A percentile compares a stretch with the other conserved stretches of the same genome.
These are phyloP conservation scores for Nemotelus nigrinus DNA, from an alignment of 2,888 invertebrate genomes.

Conservation along the genomic window DNA sequence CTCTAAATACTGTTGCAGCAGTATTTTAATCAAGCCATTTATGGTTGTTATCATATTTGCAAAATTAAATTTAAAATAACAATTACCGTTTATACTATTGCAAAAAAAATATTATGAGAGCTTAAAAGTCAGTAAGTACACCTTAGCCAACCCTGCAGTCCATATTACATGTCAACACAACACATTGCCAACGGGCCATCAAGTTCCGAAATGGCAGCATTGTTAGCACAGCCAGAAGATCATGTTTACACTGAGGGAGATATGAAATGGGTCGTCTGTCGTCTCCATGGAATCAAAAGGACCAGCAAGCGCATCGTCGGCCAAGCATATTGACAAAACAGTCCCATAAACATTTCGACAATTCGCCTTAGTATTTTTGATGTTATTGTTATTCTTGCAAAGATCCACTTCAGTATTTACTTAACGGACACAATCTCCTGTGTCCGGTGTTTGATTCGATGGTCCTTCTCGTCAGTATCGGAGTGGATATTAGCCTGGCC, in stretches of 20 bases:
- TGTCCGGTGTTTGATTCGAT: conserved; percentile 11
- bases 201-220: conserved; percentile 20
- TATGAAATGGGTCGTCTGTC: conserved; percentile 32
- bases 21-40: too few relatives aligned
- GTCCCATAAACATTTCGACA: conserved; percentile 39
- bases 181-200: background rate
- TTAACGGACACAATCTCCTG: conserved; percentile 26
- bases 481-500: background rate
- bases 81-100: too few relatives aligned
- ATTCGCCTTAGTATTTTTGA: conserved; percentile 26
- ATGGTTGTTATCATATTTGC: too few relatives aligned
- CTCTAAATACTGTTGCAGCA: too few relatives aligned
- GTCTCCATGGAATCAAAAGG: conserved; percentile 36
- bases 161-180: too few relatives aligned
- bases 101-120: too few relatives aligned
- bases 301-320: conserved; percentile 5
- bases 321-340: conserved; percentile 32
- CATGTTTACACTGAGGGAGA: conserved; percentile 39
- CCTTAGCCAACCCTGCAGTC: too few relatives aligned
- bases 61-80: too few relatives aligned
- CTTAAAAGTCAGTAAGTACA: too few relatives aligned
- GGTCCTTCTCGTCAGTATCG: conserved; percentile 9
- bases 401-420: conserved; percentile 34
- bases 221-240: conserved; percentile 34
- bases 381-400: conserved; percentile 32